Base-by-base conservation (phyloP, 1,140 invertebrate species). In the Zaprionus africanus region DNA sequence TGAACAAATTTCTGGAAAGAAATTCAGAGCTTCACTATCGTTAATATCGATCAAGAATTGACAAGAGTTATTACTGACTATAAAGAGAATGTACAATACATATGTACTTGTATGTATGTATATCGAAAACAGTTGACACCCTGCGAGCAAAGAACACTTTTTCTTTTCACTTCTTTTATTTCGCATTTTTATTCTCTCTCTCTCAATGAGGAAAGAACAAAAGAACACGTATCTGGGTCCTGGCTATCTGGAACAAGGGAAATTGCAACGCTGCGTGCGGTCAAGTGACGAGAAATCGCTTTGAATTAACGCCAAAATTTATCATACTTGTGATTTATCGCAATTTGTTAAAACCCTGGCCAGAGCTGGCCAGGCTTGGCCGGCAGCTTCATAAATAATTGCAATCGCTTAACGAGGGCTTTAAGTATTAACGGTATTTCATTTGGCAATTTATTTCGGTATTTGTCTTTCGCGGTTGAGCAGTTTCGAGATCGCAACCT, bases 311-410 rank as follows among this genome's bases (percentile, higher is more conserved):
- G 66, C 59, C 28, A 22, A 58, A 38, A 75, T 69, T 73, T 66
- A 73, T 73, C 54, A 67, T 53, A 66, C 64, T 66, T 66, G 59
- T 67, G 70, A 72, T 72, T 62, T 72, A 72, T 72, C 34, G 69
- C 56, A 72, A 65, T 65, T 72, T 49, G 57, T 72, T 66, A 57
- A 66, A 59, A 54, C 62, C 43, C 36, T 58, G 43, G 28, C 36
- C 26, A 24, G n/a, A 22, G 19, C 60, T 31, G 3, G 5, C 12
- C 59, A 41, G 24, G 41, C n/a, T 7, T 9, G 41, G n/a, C 15
- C 41, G 41, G 41, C 41, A 15, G 54, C 54, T 57, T 49, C 64
- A 66, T 66, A 66, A 66, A 66, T 66, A 66, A 66, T 66, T 41
- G 54, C 60, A 71, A 58, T 58, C 64, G 63, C 53, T 58, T 64